Evolutionary conservation across 2,888 invertebrate genomes (phyloP).

Genomic region (Trichopria drosophilae): DNA sequence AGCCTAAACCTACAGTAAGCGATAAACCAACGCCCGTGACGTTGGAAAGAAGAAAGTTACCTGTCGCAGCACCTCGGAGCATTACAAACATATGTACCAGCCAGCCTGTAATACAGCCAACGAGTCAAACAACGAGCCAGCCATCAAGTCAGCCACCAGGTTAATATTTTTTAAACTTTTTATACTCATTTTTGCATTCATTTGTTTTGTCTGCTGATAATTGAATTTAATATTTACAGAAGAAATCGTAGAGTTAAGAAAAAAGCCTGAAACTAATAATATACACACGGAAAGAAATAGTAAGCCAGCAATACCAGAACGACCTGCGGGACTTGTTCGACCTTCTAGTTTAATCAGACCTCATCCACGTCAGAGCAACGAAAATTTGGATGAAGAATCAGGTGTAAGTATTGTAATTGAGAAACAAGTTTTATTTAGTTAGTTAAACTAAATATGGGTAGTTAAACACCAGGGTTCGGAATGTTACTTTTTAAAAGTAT

Average conservation of each 20-base stretch:
- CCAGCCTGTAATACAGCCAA: constrained; percentile 19
- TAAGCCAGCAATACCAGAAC: constrained; percentile 81
- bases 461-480: too few relatives aligned
- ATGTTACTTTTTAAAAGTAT: too few relatives aligned
- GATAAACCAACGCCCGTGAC: constrained; percentile 53
- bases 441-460: too few relatives aligned
- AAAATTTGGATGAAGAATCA: constrained; percentile 51
- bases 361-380: constrained; percentile 50
- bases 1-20: constrained; percentile 45
- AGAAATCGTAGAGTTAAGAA: constrained; percentile 62
- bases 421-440: too few relatives aligned
- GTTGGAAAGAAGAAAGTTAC: constrained; percentile 58
- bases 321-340: constrained; percentile 71
- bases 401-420: constrained; percentile 57
- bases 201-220: constrained; percentile 1
- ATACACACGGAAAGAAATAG: constrained; percentile 50
- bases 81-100: constrained; percentile 52
- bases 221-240: constrained; percentile 34
- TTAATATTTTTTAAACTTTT: constrained; percentile 3
- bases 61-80: constrained; percentile 63
- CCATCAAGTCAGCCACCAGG: constrained; percentile 19
- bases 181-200: constrained; percentile 1
- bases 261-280: constrained; percentile 48
- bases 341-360: constrained; percentile 57
- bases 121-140: too few relatives aligned